Evolutionary conservation across 2,888 invertebrate genomes (phyloP), one percentile per base, ranked within the genome.

Genomic region (Thumatha senex): DNA sequence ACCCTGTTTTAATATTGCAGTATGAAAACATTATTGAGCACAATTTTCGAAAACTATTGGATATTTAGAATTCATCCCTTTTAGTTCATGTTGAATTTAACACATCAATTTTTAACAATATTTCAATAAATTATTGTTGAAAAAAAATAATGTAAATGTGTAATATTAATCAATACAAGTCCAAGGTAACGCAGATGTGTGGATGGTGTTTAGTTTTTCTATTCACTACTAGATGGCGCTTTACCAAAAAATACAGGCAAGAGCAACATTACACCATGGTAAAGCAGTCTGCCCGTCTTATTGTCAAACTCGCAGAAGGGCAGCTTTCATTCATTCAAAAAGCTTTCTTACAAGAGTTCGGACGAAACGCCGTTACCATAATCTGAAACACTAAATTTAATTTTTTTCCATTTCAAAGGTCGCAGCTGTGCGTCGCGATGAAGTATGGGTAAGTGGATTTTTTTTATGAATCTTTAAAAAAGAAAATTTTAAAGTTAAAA

Each of bases 161-260:
- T 24, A 4, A 5, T 24, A 24, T 24, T 24, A 24, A 24, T 24
- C 18, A 24, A 24, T 24, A 24, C 18, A 24, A 4, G 2, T 24
- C 5, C 18, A 24, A 24, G 18, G 18, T 5, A 24, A 24, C 18
- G 5, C 18, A 4, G 3, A 5, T 31, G 8, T 58, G 52, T 46
- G 44, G 24, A 40, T 49, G 24, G 18, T 29, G 24, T 42, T 30
- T 56, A 67, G 54, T 74, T 35, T 45, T 24, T 50, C 84, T 76
- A 84, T 76, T 74, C 71, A 47, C 48, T 67, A 60, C 58, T 57
- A 86, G 87, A 73, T 86, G 87, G 80, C 81, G 78, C 55, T 69
- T 40, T 40, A 41, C 46, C 0, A 12, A n/a, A 38, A 15, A 24
- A n/a, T 11, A 24, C 18, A 2, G 5, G 5, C 18, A 4, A 4